Evolutionary conservation across 2,113 vertebrate species (phyloP).

Genomic region (Halcyon malimbica): DNA sequence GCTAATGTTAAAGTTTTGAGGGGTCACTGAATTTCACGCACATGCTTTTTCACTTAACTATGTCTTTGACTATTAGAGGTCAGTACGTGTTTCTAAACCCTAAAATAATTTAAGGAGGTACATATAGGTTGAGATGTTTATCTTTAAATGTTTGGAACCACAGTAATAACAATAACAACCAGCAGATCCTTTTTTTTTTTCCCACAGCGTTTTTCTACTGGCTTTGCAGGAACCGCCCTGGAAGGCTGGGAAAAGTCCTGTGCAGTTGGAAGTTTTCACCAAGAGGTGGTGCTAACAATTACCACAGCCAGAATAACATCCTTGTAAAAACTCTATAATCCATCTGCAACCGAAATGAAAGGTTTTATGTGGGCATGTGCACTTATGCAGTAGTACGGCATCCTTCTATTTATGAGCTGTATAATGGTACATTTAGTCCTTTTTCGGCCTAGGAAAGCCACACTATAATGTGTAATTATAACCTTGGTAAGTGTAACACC

Average conservation of each 20-base stretch:
- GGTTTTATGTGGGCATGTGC: conserved; percentile 3
- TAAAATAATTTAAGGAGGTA: neutral
- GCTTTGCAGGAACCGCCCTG: neutral
- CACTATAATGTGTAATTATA: conserved; percentile 60
- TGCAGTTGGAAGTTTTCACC: conserved; percentile 1
- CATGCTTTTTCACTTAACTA: neutral
- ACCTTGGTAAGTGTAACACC: conserved; percentile 44
- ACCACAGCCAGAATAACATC: neutral
- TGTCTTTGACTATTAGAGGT: neutral
- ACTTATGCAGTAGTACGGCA: neutral
- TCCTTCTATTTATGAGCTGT: conserved; percentile 59
- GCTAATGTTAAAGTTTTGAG: neutral
- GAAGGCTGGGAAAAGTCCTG: neutral
- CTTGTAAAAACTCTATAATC: conserved; percentile 18
- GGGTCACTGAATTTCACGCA: neutral
- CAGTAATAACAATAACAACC: neutral
- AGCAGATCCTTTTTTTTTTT: neutral
- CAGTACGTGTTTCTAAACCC: neutral
- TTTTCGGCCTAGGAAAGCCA: neutral
- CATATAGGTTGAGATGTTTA: neutral
- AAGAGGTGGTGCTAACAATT: conserved; percentile 44
- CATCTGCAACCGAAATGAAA: conserved; percentile 22
- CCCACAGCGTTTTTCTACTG: neutral
- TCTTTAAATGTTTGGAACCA: neutral
- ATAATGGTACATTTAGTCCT: conserved; percentile 39